phyloP scores from a whole-genome alignment of 2,113 vertebrate species.

The Petroica traversi region DNA sequence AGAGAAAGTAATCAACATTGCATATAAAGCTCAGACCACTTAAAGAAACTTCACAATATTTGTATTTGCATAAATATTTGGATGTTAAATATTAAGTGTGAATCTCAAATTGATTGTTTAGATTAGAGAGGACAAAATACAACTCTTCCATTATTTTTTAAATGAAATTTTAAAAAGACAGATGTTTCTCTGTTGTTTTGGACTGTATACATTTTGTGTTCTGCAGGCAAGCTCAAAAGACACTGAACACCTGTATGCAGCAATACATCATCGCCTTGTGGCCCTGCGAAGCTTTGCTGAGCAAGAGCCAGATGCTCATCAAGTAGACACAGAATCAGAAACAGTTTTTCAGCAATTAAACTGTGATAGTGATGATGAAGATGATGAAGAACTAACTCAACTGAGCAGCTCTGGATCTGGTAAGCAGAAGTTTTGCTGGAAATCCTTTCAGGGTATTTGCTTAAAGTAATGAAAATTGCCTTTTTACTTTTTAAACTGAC shows the following conservation, averaged over 20 bases:
- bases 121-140: not conserved
- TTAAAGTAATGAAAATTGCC: not conserved
- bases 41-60: not conserved
- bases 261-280: slow-evolving; percentile 83
- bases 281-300: slow-evolving; percentile 67
- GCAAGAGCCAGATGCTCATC: slow-evolving; percentile 21
- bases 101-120: not conserved
- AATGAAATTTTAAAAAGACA: not conserved
- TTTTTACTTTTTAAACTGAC: not conserved
- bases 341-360: slow-evolving; percentile 25
- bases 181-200: not conserved
- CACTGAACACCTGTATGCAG: slow-evolving; percentile 69
- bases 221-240: slow-evolving; percentile 80
- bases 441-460: not conserved
- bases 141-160: not conserved
- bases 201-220: not conserved
- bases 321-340: slow-evolving; percentile 33
- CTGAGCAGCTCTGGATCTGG: slow-evolving; percentile 57
- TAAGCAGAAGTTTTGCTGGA: slow-evolving; percentile 36
- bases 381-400: slow-evolving; percentile 44
- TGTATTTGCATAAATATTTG: not conserved
- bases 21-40: not conserved
- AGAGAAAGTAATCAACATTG: not conserved
- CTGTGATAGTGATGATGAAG: slow-evolving; percentile 73
- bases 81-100: not conserved